These are phyloP conservation scores for Oncorhynchus tshawytscha DNA, from an alignment of 2,113 vertebrate species.

Conservation along the genomic window DNA sequence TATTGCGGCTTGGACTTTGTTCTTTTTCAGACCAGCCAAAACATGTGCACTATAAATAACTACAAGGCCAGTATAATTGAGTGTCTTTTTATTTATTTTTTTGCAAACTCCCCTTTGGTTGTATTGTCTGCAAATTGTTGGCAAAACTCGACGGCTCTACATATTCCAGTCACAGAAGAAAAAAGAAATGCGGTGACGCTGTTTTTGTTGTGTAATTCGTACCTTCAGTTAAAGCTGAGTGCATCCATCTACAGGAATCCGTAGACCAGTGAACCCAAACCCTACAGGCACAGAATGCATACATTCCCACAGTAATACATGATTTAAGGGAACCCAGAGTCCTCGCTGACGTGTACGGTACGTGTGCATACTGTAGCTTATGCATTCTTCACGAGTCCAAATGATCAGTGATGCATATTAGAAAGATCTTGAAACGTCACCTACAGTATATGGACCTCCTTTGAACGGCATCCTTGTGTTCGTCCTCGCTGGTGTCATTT, in stretches of 20 bases:
- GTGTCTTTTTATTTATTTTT: background rate
- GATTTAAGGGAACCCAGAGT: constrained; percentile 49
- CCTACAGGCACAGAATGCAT: background rate
- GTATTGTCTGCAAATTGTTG: background rate
- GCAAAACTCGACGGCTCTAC: background rate
- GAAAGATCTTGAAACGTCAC: constrained; percentile 55
- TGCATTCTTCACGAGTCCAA: constrained; percentile 8
- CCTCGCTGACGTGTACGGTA: constrained; percentile 10
- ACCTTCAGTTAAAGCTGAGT: no score
- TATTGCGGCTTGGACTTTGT: constrained; percentile 33
- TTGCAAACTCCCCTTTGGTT: no score
- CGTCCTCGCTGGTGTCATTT: no score
- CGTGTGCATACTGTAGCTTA: background rate
- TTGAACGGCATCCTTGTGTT: background rate
- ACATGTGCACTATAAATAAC: constrained; percentile 17
- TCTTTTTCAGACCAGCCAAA: background rate
- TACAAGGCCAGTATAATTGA: background rate
- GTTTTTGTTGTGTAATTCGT: background rate
- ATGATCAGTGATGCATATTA: constrained; percentile 36
- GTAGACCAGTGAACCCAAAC: background rate
- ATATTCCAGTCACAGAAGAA: background rate
- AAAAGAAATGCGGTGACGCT: background rate
- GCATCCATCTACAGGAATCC: no score
- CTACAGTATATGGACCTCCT: constrained; percentile 8
- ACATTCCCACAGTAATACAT: constrained; percentile 30